Evolutionary conservation across 2,888 invertebrate genomes (phyloP), one percentile per base, ranked within the genome.

Genomic region (Heliconius hortense): DNA sequence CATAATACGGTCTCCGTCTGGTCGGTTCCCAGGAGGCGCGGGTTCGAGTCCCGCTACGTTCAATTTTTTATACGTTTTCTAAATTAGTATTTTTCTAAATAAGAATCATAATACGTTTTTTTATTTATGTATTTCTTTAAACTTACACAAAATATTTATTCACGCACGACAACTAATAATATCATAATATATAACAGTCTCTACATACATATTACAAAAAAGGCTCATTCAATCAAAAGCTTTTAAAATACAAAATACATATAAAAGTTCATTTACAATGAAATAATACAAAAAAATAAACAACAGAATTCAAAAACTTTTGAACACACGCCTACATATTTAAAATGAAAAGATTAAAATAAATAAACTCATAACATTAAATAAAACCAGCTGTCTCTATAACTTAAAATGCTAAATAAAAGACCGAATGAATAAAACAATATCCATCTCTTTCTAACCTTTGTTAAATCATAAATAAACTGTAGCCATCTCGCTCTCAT

Each of bases 401-500:
- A 64, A 68, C 69, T 68, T 68, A 74, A 64, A 43, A 39, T 60
- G 39, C 43, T 48, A 48, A 48, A 48, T 48, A 48, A 48, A 74
- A 43, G 68, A 69, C 56, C 35, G 28, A 74, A 70, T 69, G 74
- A 77, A 76, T 76, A 77, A 26, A 78, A 74, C 24, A 76, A 74
- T 73, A 71, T n/a, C 73, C 69, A 53, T 76, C 77, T 64, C 75
- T 35, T 67, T 67, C 73, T 28, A 75, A 56, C 68, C 66, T 67
- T 68, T n/a, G 53, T 39, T 31, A 53, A 63, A 64, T 35, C 15
- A 59, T 62, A 63, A 78, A 74, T 73, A 84, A 76, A 75, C 69
- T 87, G 82, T 82, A 76, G 79, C 81, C 79, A 73, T 88, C 88
- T 81, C 86, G 70, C 80, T 88, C 85, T 66, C 82, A 80, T 84